Evolutionary conservation across 1,140 invertebrate genomes (phyloP).

Genomic region (Drosophila sproati): DNA sequence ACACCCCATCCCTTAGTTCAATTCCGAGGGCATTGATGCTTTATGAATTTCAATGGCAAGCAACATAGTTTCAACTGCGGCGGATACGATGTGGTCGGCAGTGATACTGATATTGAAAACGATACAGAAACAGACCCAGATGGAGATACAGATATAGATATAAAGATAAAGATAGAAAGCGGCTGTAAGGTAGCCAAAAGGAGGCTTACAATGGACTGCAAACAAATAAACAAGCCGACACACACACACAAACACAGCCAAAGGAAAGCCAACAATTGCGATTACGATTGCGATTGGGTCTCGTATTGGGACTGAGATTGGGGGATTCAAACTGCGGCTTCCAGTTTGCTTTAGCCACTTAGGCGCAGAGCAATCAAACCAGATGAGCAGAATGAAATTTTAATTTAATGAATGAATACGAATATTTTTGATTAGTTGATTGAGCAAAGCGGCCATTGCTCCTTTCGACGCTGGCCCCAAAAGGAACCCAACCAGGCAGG

Average conservation of each 20-base stretch:
- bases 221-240: conserved; percentile 57
- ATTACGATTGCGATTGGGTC: conserved; percentile 71
- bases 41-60: conserved; percentile 78
- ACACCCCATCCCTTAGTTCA: neutral
- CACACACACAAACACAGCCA: conserved; percentile 22
- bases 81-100: conserved; percentile 43
- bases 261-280: conserved; percentile 70
- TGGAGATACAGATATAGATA: conserved; percentile 19
- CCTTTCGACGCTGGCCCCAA: neutral
- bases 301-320: conserved; percentile 21
- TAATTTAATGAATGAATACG: conserved; percentile 82
- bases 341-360: conserved; percentile 57
- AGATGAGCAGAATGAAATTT: conserved; percentile 81
- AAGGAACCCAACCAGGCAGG: neutral
- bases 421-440: conserved; percentile 77
- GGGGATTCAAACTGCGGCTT: conserved; percentile 43
- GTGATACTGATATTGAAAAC: conserved; percentile 27
- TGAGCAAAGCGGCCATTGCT: conserved; percentile 33
- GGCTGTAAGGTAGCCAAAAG: conserved; percentile 39
- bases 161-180: conserved; percentile 14
- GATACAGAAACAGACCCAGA: conserved; percentile 36
- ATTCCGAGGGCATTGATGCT: conserved; percentile 61
- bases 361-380: conserved; percentile 76
- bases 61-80: conserved; percentile 63
- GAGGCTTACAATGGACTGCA: conserved; percentile 49